Evolutionary conservation across 2,113 vertebrate species (phyloP), one percentile per base, ranked within the genome.

Genomic region (Ranitomeya variabilis): DNA sequence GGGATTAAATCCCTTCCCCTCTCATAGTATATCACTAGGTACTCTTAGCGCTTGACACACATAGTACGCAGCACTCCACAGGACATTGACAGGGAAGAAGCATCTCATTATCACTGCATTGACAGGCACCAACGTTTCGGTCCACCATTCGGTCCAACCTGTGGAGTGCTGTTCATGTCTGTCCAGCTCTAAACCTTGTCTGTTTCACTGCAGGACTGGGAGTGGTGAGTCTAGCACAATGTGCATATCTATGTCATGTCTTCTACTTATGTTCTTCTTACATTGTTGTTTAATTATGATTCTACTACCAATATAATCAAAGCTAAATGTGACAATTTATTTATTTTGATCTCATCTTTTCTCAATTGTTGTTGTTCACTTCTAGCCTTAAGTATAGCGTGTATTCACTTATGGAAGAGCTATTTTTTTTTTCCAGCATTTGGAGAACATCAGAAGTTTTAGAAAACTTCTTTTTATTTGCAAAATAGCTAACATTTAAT

Each of bases 91-190:
- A 89, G 74, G 87, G 60, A 85, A 89, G 87, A 89, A 83, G 82
- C 87, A 89, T 89, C 82, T 89, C 80, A 89, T 85, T 89, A 89
- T 89, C 82, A 85, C 59, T 89, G 60, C 87, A 89, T 89, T 89
- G 62, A 89, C 87, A 89, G 87, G 87, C 87, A 89, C 87, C 87
- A 89, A 89, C 87, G 87, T 89, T 89, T 89, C 87, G 87, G 87
- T 89, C 81, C 87, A 89, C 82, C 87, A 89, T 89, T 89, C 87
- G 87, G 87, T 89, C 82, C 87, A 89, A 78, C 82, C 87, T 89
- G 74, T 89, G 87, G 87, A 89, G 87, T 89, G 87, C 87, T 89
- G 87, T 52, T 89, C 87, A 79, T 89, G 87, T 89, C 87, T 89
- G 66, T 89, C 87, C 87, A 89, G 87, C 87, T 89, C 87, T 89